These are phyloP conservation scores for Oreochromis mossambicus DNA, from an alignment of 2,797 vertebrate species.

Conservation along the genomic window DNA sequence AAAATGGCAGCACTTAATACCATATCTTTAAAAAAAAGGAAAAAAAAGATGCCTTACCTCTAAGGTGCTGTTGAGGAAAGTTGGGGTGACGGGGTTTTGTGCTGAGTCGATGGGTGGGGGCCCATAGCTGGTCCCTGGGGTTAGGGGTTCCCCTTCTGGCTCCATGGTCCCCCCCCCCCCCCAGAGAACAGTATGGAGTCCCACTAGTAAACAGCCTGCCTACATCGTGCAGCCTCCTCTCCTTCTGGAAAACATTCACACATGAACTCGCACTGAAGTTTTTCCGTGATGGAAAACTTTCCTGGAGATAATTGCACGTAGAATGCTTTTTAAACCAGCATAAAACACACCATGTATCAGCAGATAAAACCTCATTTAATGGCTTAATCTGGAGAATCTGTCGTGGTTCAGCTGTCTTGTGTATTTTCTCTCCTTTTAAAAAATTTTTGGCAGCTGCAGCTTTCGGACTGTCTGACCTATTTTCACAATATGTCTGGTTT, in stretches of 20 bases:
- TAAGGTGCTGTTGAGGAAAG: conserved; percentile 51
- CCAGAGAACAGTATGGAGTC: conserved; percentile 68
- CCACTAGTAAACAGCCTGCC: conserved; percentile 50
- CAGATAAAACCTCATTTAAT: not conserved
- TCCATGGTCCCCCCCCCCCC: conserved; percentile 74
- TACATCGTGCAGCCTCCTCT: conserved; percentile 69
- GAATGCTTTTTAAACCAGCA: not conserved
- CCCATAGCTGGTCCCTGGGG: conserved; percentile 69
- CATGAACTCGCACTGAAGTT: conserved; percentile 13
- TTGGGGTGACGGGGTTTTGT: conserved; percentile 30
- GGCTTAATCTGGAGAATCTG: conserved; percentile 4
- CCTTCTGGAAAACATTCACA: conserved; percentile 40
- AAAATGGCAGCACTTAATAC: too few relatives aligned
- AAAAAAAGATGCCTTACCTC: conserved; percentile 44
- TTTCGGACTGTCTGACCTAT: conserved; percentile 63
- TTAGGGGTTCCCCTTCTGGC: conserved; percentile 53
- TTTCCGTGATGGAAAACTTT: not conserved
- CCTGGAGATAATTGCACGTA: not conserved
- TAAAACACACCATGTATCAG: not conserved
- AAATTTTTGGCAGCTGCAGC: conserved; percentile 3
- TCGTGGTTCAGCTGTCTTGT: not conserved
- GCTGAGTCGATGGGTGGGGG: conserved; percentile 47
- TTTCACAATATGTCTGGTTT: conserved; percentile 49
- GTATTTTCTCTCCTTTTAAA: not conserved
- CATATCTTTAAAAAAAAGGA: accelerated